Evolutionary conservation across 2,113 vertebrate genomes (phyloP).

Genomic region (Diphyllodes magnificus): DNA sequence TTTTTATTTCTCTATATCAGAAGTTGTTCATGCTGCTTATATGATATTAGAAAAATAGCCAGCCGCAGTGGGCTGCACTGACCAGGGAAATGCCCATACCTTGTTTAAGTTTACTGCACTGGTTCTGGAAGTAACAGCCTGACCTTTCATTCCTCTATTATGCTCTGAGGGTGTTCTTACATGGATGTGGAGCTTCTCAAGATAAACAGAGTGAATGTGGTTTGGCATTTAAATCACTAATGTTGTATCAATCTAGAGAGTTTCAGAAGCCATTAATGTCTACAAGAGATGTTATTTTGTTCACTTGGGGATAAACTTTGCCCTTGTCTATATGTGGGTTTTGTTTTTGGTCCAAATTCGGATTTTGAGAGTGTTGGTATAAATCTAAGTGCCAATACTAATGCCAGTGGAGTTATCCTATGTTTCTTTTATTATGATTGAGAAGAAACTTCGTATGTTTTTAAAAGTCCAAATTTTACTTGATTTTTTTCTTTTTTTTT

Average conservation of each 20-base stretch:
- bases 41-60: neutral
- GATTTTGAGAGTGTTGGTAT: neutral
- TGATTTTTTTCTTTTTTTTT: neutral
- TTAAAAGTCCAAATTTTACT: neutral
- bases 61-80: neutral
- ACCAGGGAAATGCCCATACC: neutral
- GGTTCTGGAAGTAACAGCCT: slow-evolving; percentile 47
- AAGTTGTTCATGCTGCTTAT: neutral
- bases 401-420: neutral
- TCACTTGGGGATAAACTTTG: slow-evolving; percentile 2
- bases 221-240: slow-evolving; percentile 64
- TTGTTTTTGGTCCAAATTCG: neutral
- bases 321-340: neutral
- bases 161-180: slow-evolving; percentile 50
- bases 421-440: neutral
- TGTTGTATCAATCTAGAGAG: slow-evolving; percentile 39
- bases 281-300: slow-evolving; percentile 10
- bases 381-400: neutral
- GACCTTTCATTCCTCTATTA: slow-evolving; percentile 66
- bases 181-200: slow-evolving; percentile 60
- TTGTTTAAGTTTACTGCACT: neutral
- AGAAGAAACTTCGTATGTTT: neutral
- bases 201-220: slow-evolving; percentile 51
- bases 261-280: slow-evolving; percentile 61
- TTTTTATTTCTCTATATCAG: neutral